These are phyloP conservation scores for Sarcophaga variegata DNA, from an alignment of 2,888 invertebrate species.

Conservation along the genomic window DNA sequence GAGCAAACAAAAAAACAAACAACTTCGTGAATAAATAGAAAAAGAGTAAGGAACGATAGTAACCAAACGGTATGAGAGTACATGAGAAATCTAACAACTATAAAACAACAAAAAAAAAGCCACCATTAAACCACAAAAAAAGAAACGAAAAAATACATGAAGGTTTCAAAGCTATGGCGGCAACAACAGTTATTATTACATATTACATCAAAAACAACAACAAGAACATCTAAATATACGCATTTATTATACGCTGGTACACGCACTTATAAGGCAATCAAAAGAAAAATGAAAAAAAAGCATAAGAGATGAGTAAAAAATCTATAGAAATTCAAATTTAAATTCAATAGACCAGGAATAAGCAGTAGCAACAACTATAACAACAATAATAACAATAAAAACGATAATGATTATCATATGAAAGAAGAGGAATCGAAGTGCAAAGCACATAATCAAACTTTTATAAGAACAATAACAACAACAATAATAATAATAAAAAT, in stretches of 20 bases:
- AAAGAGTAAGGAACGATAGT: slow-evolving; percentile 14
- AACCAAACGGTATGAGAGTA: slow-evolving; percentile 34
- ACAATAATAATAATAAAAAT: slow-evolving; percentile 40
- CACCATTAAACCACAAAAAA: neutral
- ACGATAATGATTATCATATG: slow-evolving; percentile 3
- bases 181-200: slow-evolving; percentile 4
- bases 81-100: slow-evolving; percentile 39
- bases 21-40: neutral
- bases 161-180: slow-evolving; percentile 56
- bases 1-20: neutral
- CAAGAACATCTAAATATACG: neutral
- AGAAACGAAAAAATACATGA: slow-evolving; percentile 4
- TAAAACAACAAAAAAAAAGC: no score
- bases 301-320: slow-evolving; percentile 19
- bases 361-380: slow-evolving; percentile 5
- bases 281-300: slow-evolving; percentile 1
- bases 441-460: slow-evolving; percentile 54
- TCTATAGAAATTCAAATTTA: slow-evolving; percentile 43
- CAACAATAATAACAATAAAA: slow-evolving; percentile 18
- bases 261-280: neutral
- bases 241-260: slow-evolving; percentile 7
- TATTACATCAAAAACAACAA: slow-evolving; percentile 52
- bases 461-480: slow-evolving; percentile 18
- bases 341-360: slow-evolving; percentile 47
- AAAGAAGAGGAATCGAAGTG: slow-evolving; percentile 52